A percentile compares a stretch with the other conserved stretches of the same genome.
phyloP scores from a whole-genome alignment of 2,888 invertebrate species.

The Helicoverpa assulta region DNA sequence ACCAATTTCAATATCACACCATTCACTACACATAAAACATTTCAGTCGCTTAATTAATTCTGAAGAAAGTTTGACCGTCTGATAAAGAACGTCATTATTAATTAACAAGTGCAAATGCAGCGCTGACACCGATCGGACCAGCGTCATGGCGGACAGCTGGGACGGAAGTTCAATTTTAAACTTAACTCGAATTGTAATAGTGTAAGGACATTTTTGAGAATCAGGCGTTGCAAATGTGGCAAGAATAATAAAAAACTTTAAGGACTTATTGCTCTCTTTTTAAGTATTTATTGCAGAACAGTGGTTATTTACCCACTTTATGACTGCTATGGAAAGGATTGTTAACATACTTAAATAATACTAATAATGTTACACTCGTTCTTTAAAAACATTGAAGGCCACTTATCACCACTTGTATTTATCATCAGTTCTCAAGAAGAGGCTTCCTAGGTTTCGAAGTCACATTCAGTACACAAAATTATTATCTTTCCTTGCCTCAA shows the following conservation, averaged over 20 bases:
- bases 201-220: neutral
- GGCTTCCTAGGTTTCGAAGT: too few species aligned
- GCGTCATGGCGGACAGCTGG: conserved; percentile 3
- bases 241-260: neutral
- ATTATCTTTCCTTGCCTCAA: too few species aligned
- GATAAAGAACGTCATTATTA: neutral
- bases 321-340: too few species aligned
- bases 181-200: conserved; percentile 2
- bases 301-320: too few species aligned
- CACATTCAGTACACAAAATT: too few species aligned
- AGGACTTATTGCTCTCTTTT: neutral
- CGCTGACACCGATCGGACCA: conserved; percentile 11
- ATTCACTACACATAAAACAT: too few species aligned
- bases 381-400: too few species aligned
- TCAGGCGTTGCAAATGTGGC: neutral
- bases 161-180: conserved; percentile 8
- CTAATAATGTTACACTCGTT: too few species aligned
- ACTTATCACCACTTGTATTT: too few species aligned
- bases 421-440: too few species aligned
- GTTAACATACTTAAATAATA: too few species aligned
- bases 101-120: neutral
- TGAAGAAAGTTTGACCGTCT: neutral
- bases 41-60: neutral
- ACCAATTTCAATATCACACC: too few species aligned
- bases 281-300: neutral